Evolutionary conservation across 92 coral and sea anemone genomes (phyloP).

Genomic region (Meandrina meandrites): DNA sequence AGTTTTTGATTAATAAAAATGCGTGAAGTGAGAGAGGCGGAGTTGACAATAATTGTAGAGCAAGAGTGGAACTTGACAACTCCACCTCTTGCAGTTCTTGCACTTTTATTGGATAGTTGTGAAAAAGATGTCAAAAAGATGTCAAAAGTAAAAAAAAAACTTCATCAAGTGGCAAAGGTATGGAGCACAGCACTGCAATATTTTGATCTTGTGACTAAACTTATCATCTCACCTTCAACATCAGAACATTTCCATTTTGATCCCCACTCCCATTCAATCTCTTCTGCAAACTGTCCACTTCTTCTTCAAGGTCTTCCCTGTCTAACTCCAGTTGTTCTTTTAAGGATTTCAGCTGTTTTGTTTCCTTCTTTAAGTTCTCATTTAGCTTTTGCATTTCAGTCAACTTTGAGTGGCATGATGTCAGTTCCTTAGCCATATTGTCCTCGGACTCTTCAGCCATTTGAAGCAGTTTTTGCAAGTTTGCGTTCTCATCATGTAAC

Average conservation of each 20-base stretch:
- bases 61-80: too few species aligned
- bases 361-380: conserved; percentile 55
- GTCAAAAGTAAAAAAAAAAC: too few species aligned
- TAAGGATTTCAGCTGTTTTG: conserved; percentile 42
- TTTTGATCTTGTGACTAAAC: too few species aligned
- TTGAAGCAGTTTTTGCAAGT: conserved; percentile 78
- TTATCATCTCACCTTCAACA: conserved; percentile 28
- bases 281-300: conserved; percentile 57
- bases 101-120: too few species aligned
- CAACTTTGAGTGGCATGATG: conserved; percentile 56
- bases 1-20: too few species aligned
- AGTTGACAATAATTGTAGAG: too few species aligned
- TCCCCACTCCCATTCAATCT: conserved; percentile 16
- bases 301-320: conserved; percentile 68
- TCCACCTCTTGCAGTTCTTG: too few species aligned
- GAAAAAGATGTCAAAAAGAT: too few species aligned
- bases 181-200: background rate
- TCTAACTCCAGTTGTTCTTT: conserved; percentile 67
- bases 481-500: conserved; percentile 64
- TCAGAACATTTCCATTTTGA: conserved; percentile 31
- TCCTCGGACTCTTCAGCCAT: conserved; percentile 86
- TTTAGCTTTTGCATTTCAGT: conserved; percentile 59
- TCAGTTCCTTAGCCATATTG: conserved; percentile 70
- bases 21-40: too few species aligned
- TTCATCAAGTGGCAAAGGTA: too few species aligned